Evolutionary conservation across 2,113 vertebrate species (phyloP).

Genomic region (Sinosuthora webbiana): DNA sequence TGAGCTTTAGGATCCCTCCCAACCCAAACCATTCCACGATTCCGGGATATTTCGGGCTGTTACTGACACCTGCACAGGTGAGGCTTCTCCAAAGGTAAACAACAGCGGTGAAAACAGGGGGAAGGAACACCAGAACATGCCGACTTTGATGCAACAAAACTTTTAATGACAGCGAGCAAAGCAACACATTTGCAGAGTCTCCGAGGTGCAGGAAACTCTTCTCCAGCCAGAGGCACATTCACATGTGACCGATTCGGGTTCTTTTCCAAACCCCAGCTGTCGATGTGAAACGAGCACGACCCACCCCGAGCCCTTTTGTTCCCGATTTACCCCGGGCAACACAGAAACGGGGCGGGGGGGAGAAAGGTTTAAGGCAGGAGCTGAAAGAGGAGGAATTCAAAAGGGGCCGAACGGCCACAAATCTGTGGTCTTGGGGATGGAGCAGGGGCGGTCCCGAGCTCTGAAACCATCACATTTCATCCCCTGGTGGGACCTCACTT

Average conservation of each 20-base stretch:
- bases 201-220: not conserved
- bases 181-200: not conserved
- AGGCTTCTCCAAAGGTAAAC: not conserved
- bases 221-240: not conserved
- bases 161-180: not conserved
- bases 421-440: accelerated
- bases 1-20: not conserved
- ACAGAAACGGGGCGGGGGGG: accelerated
- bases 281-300: not conserved
- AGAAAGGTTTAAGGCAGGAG: not conserved
- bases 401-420: accelerated
- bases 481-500: accelerated
- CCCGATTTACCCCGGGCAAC: no score
- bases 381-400: not conserved
- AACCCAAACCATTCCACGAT: no score
- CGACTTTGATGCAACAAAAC: not conserved
- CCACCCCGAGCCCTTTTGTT: not conserved
- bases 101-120: not conserved
- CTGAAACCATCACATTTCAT: not conserved
- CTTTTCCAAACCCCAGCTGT: not conserved
- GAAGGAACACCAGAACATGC: not conserved
- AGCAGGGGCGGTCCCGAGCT: no score
- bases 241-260: accelerated
- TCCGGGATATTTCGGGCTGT: not conserved
- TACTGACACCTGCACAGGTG: not conserved